A percentile compares a stretch with the other conserved stretches of the same genome.
phyloP scores from a whole-genome alignment of 2,797 vertebrate species.

The Prionace glauca region DNA sequence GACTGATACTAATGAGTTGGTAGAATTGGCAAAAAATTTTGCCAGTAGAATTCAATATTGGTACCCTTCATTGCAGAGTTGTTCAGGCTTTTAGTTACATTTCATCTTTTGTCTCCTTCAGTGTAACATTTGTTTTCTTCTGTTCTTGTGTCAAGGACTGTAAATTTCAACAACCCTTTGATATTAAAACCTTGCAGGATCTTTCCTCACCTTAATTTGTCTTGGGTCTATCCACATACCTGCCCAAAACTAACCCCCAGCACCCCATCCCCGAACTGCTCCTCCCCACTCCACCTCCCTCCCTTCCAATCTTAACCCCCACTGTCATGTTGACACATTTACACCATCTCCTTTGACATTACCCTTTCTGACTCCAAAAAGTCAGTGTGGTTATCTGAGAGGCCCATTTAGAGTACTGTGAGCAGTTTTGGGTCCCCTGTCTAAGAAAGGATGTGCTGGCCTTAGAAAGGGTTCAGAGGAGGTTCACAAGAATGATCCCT shows the following conservation, averaged over 20 bases:
- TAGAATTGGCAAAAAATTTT: neutral
- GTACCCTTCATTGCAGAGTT: neutral
- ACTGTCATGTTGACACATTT: neutral
- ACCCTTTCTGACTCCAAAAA: neutral
- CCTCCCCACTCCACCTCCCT: too few relatives aligned
- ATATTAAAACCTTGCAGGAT: neutral
- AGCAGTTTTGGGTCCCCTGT: too few relatives aligned
- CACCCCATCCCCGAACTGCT: too few relatives aligned
- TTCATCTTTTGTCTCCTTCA: neutral
- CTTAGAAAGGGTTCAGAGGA: too few relatives aligned
- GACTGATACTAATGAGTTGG: neutral
- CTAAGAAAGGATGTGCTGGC: too few relatives aligned
- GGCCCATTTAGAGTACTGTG: too few relatives aligned
- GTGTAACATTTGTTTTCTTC: neutral
- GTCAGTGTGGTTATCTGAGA: too few relatives aligned
- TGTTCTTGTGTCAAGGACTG: neutral
- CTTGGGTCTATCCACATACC: neutral
- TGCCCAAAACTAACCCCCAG: too few relatives aligned
- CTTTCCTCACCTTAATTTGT: neutral
- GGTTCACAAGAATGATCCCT: too few relatives aligned
- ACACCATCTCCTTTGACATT: neutral
- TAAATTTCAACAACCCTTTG: neutral
- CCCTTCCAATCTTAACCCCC: neutral
- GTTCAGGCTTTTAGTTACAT: neutral
- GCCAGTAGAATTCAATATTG: neutral